Base-by-base conservation (phyloP, 2,888 invertebrate genomes). In the Andrena dorsata region DNA sequence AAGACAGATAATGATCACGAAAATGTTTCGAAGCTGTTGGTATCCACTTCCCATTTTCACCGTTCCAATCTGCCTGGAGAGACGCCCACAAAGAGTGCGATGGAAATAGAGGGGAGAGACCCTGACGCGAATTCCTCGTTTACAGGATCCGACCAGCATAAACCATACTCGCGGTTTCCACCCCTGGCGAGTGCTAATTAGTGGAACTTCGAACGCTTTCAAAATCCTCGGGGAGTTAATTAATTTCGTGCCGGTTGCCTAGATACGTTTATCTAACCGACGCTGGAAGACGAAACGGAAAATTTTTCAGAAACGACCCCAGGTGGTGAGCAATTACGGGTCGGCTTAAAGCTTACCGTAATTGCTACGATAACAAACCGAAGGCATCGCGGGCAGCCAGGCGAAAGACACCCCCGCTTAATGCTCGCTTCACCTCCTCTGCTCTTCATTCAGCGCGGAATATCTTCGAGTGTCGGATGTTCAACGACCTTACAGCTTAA, bases 151-250 rank as follows among this genome's bases (percentile, higher is more conserved):
- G 56, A 51, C 51, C 56, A 13, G 10, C 41, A 41, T 41, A 16
- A 41, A 26, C 26, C 41, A 30, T 23, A 51, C 53, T 32, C n/a
- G 60, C 60, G 26, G n/a, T 47, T 66, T 30, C 30, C n/a, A 6
- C 10, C 47, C 5, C 30, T 26, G 26, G 1, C 47, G 1, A 30
- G 3, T 41, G 7, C 26, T 78, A 78, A 80, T 80, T 80, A 78
- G 4, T 49, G 16, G n/a, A 63, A 47, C 61, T 61, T 68, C 69
- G 32, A 76, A 41, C 47, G 26, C 13, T 32, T 8, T 7, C 20
- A 32, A 71, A 80, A 60, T 60, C 26, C 41, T 26, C 1, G 16
- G 5, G 56, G 32, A 8, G 56, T 51, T 80, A 80, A 80, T 80
- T 78, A 78, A 78, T 60, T 51, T 23, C n/a, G 41, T 10, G 64